Conservation (phyloP, 2,797 vertebrate species). For the Hypotaenidia philippensis region DNA sequence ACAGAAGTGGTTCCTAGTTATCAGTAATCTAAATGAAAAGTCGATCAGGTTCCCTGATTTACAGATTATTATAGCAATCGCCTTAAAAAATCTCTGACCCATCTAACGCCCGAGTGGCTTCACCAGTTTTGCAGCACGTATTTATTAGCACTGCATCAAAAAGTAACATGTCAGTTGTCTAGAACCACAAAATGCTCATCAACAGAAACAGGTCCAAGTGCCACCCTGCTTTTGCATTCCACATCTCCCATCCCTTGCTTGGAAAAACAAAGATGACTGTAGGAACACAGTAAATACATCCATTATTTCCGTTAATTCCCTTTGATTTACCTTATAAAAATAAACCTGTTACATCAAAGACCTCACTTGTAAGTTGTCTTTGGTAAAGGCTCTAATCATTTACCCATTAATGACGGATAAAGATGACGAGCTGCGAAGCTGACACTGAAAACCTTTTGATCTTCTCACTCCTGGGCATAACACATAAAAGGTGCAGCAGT, state of each 20-base stretch:
- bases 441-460: background rate
- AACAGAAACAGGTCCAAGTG: background rate
- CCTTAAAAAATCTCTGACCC: background rate
- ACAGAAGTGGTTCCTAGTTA: background rate
- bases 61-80: background rate
- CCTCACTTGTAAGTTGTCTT: background rate
- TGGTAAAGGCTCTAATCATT: background rate
- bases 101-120: background rate
- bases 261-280: background rate
- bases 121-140: background rate
- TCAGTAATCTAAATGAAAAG: background rate
- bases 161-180: fast-evolving
- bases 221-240: background rate
- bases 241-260: too few relatives aligned
- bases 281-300: background rate
- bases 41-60: background rate
- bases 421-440: background rate
- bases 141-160: background rate
- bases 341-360: background rate
- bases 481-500: background rate
- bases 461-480: background rate
- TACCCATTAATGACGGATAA: background rate
- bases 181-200: background rate
- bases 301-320: background rate
- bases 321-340: background rate